phyloP scores from a whole-genome alignment of 2,888 invertebrate species.

The Spisula subtruncata region DNA sequence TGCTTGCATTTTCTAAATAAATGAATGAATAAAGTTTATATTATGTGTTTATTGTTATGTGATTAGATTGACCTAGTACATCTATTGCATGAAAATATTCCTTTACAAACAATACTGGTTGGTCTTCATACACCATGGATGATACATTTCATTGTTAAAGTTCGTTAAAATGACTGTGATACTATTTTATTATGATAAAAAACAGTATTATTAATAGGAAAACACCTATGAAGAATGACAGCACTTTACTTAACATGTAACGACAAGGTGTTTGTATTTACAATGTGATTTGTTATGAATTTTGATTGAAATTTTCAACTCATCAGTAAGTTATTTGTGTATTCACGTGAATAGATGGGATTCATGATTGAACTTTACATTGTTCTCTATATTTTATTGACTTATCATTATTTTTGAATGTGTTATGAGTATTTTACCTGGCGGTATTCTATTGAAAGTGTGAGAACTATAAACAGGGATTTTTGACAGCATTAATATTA shows the following conservation, averaged over 20 bases:
- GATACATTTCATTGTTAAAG: not conserved
- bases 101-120: not conserved
- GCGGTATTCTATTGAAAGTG: not conserved
- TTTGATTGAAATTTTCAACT: not conserved
- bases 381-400: not conserved
- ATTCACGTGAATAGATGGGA: constrained; percentile 3
- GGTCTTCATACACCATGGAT: not conserved
- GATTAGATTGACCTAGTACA: not conserved
- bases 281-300: not conserved
- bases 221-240: not conserved
- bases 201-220: constrained; percentile 21
- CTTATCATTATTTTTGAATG: not conserved
- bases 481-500: constrained; percentile 34
- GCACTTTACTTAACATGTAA: not conserved
- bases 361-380: not conserved
- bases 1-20: constrained; percentile 52
- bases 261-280: not conserved
- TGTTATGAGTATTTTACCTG: not conserved
- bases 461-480: constrained; percentile 27
- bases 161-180: not conserved
- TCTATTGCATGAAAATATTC: not conserved
- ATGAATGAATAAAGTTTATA: constrained; percentile 15
- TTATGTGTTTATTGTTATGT: constrained; percentile 25
- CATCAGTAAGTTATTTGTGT: not conserved
- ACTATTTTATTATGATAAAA: not conserved